Evolutionary conservation across 1,140 invertebrate species (phyloP).

Genomic region (Musca vetustissima): DNA sequence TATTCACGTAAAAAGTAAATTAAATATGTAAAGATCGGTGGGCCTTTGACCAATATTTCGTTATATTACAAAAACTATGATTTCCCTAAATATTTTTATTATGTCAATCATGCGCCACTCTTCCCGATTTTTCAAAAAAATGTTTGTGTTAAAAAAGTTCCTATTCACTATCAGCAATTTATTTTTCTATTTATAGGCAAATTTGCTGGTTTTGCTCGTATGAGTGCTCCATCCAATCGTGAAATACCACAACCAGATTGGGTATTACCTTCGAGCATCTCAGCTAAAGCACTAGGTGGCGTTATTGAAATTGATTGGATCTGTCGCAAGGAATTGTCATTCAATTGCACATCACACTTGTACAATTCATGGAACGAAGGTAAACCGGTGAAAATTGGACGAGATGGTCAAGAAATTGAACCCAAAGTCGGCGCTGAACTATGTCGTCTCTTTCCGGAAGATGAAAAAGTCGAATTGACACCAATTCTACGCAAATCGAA

Average conservation of each 20-base stretch:
- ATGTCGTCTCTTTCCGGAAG: conserved; percentile 91
- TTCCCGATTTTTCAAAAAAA: too few relatives aligned
- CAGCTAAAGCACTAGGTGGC: conserved; percentile 88
- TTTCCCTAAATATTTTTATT: too few relatives aligned
- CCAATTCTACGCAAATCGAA: conserved; percentile 87
- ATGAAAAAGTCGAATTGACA: conserved; percentile 90
- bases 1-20: too few relatives aligned
- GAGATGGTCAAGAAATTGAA: conserved; percentile 98
- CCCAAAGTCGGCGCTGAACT: conserved; percentile 92
- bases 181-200: conserved; percentile 59
- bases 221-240: conserved; percentile 83
- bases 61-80: too few relatives aligned
- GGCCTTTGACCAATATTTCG: too few relatives aligned
- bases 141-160: too few relatives aligned
- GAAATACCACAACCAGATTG: conserved; percentile 89
- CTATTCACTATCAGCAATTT: neutral
- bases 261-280: conserved; percentile 93
- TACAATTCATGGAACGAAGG: conserved; percentile 99
- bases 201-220: conserved; percentile 87
- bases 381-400: conserved; percentile 96
- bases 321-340: conserved; percentile 90
- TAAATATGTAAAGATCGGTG: too few relatives aligned
- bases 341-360: conserved; percentile 87
- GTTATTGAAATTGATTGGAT: conserved; percentile 98
- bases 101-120: too few relatives aligned